Evolutionary conservation across 2,888 invertebrate genomes (phyloP).

Genomic region (Pammene aurita): DNA sequence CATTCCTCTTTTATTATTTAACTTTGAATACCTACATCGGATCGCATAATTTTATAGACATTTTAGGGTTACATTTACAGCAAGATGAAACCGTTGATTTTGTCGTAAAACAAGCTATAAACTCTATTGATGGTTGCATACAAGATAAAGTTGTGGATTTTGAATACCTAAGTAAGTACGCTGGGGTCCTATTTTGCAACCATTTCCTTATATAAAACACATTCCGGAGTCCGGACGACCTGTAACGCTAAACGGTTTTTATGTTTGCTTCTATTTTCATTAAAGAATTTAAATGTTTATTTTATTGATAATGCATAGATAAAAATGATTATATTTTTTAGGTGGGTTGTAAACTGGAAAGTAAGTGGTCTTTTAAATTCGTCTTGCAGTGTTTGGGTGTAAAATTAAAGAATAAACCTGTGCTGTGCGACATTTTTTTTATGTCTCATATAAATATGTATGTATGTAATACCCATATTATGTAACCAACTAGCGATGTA

Average conservation of each 20-base stretch:
- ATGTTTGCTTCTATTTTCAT: conserved; percentile 11
- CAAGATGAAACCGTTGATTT: conserved; percentile 75
- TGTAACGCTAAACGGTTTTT: conserved; percentile 34
- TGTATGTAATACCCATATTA: not conserved
- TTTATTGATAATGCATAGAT: conserved; percentile 33
- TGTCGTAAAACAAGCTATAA: conserved; percentile 72
- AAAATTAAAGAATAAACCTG: conserved; percentile 16
- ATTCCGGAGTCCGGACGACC: conserved; percentile 22
- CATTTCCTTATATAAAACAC: conserved; percentile 21
- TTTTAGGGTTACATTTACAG: conserved; percentile 71
- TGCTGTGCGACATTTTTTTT: not conserved
- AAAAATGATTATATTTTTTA: conserved; percentile 26
- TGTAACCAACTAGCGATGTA: not conserved
- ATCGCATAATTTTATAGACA: conserved; percentile 71
- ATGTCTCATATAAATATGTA: not conserved
- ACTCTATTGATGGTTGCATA: conserved; percentile 66
- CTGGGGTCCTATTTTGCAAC: conserved; percentile 28
- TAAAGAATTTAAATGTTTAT: conserved; percentile 32
- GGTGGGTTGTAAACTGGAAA: conserved; percentile 27
- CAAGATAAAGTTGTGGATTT: conserved; percentile 67
- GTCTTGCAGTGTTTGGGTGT: not conserved
- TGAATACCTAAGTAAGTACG: conserved; percentile 48
- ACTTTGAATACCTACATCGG: conserved; percentile 63
- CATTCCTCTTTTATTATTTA: conserved; percentile 54
- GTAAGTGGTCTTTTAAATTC: conserved; percentile 23